These are phyloP conservation scores for Thamnophis sirtalis DNA, from an alignment of 2,113 vertebrate genomes.

Conservation along the genomic window DNA sequence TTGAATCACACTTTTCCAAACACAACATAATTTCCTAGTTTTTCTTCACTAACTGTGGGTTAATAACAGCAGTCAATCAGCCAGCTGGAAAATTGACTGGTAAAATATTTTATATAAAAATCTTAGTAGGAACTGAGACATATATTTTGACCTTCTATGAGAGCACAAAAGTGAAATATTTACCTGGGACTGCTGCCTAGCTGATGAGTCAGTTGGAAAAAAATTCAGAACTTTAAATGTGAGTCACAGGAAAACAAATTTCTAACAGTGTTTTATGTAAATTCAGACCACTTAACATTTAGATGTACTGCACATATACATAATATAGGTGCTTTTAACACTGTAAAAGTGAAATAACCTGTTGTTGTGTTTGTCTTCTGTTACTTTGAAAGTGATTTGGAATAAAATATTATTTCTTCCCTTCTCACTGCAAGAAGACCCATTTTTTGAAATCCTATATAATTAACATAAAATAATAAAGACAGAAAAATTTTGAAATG, in stretches of 20 bases:
- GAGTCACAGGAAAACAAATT: background rate
- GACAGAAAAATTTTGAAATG: background rate
- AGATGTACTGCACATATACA: background rate
- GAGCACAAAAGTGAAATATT: background rate
- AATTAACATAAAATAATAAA: background rate
- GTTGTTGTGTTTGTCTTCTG: background rate
- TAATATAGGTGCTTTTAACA: background rate
- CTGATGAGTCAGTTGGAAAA: background rate
- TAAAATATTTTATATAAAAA: slow-evolving; percentile 7
- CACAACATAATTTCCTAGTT: background rate
- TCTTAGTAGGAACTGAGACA: background rate
- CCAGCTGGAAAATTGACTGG: background rate
- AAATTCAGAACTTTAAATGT: background rate
- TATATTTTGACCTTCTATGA: background rate
- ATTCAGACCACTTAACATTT: background rate
- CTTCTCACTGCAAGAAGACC: background rate
- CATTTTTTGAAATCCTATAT: too few relatives aligned
- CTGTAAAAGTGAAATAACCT: background rate
- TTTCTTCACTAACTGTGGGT: background rate
- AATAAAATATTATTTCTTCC: background rate
- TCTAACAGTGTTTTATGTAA: background rate
- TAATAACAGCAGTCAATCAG: background rate
- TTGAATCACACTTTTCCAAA: background rate
- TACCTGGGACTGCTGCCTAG: background rate
- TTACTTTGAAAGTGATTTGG: background rate